Evolutionary conservation across 2,113 vertebrate species (phyloP), one percentile per base, ranked within the genome.

Genomic region (Micromys minutus): DNA sequence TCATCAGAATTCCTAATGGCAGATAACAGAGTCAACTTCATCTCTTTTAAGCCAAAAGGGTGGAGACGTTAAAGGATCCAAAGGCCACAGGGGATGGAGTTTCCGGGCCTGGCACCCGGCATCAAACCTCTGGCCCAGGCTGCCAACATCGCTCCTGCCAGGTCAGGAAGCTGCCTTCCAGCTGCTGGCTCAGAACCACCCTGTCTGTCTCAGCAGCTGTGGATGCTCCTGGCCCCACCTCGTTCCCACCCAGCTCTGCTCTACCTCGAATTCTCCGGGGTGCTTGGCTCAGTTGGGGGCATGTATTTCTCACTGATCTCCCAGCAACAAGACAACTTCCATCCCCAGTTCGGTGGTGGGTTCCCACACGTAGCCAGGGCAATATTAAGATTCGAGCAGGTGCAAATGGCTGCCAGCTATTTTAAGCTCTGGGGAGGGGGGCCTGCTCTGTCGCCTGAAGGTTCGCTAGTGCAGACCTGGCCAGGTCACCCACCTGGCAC

Each of bases 211-310:
- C 87, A 26, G 29, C 59, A 57, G 22, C 10, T 50, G 0, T 1
- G 36, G 45, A 21, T 67, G 45, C 69, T 39, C 74, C 11, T 7
- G 57, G n/a, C 59, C 65, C 39, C 63, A 39, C 67, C 69, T 29
- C 1, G 11, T 3, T 39, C 69, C 93, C 81, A 55, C 65, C 76
- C 67, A 47, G 22, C 75, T 47, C n/a, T 22, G 26, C 91, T 72
- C 89, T 45, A 34, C 59, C 4, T 52, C 65, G 4, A 57, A 86
- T 19, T 88, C 57, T 16, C 67, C 36, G 7, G 2, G 26, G 26
- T 1, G 7, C 45, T 22, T 7, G 15, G 0, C 7, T 24, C 77
- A 17, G 29, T 3, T 0, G 5, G 0, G 34, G 52, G 7, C 11
- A 7, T 39, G 1, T 42, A 72, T 42, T 42, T 8, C n/a, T 57